Conservation (phyloP, 2,888 invertebrate genomes). For the Papilio elwesi region DNA sequence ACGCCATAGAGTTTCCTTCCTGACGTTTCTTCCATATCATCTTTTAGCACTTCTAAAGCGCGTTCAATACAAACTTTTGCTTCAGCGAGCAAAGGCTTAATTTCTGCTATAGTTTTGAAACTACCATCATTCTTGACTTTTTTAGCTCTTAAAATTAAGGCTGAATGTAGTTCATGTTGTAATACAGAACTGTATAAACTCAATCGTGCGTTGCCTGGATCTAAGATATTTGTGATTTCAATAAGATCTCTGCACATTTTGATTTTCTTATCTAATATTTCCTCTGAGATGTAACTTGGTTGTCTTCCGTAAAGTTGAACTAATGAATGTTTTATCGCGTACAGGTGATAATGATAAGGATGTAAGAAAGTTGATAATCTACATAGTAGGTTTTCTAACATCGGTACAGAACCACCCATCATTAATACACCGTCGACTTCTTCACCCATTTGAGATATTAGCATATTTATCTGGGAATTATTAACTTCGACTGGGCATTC, state of each 20-base stretch:
- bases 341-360: slow-evolving; percentile 93
- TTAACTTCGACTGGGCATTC: slow-evolving; percentile 87
- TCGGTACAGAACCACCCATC: slow-evolving; percentile 84
- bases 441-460: slow-evolving; percentile 89
- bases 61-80: slow-evolving; percentile 72
- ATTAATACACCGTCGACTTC: slow-evolving; percentile 88
- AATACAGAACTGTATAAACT: slow-evolving; percentile 91
- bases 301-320: slow-evolving; percentile 91
- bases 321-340: slow-evolving; percentile 91
- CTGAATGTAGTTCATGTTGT: slow-evolving; percentile 88
- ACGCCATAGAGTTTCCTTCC: slow-evolving; percentile 81
- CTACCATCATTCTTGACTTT: slow-evolving; percentile 64
- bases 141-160: slow-evolving; percentile 79
- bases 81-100: slow-evolving; percentile 71
- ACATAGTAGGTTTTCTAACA: slow-evolving; percentile 86
- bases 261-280: slow-evolving; percentile 86
- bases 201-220: slow-evolving; percentile 89
- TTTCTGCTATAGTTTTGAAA: slow-evolving; percentile 61
- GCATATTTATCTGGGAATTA: slow-evolving; percentile 86
- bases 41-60: slow-evolving; percentile 74
- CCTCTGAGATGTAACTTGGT: slow-evolving; percentile 84
- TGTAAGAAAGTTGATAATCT: slow-evolving; percentile 91
- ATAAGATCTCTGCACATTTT: slow-evolving; percentile 87
- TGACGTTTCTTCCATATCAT: slow-evolving; percentile 81
- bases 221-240: slow-evolving; percentile 85